Evolutionary conservation across 53 echinoderm and acorn worm species (phyloP).

Genomic region (Patiria pectinifera): DNA sequence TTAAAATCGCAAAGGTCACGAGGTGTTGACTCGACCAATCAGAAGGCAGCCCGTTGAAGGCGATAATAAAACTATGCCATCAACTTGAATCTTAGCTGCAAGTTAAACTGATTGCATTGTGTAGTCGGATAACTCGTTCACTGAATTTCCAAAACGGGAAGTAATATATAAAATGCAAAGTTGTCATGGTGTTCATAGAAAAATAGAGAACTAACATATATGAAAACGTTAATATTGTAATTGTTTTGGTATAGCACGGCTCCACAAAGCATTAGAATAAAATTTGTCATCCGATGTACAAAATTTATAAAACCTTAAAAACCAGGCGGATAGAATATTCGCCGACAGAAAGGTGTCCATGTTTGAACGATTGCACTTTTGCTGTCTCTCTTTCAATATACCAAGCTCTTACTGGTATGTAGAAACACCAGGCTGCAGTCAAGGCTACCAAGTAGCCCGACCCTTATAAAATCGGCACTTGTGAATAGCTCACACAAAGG

Average conservation of each 20-base stretch:
- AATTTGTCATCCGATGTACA: not conserved
- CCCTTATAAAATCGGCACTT: slow-evolving; percentile 46
- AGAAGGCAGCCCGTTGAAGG: not conserved
- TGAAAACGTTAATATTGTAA: not conserved
- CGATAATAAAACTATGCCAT: too few species aligned
- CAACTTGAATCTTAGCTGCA: too few species aligned
- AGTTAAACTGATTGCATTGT: too few species aligned
- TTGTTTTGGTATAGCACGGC: not conserved
- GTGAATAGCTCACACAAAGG: slow-evolving; percentile 63
- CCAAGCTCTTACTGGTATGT: slow-evolving; percentile 18
- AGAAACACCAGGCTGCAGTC: not conserved
- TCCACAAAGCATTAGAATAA: not conserved
- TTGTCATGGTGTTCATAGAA: too few species aligned
- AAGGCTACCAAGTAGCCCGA: slow-evolving; percentile 10
- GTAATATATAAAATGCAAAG: too few species aligned
- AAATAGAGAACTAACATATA: too few species aligned
- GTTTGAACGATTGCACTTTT: not conserved
- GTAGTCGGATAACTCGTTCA: too few species aligned
- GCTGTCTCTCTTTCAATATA: not conserved
- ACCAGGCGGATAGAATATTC: not conserved
- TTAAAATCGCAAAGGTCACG: not conserved
- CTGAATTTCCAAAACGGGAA: too few species aligned
- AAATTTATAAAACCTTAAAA: not conserved
- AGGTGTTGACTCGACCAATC: not conserved
- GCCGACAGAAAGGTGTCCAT: not conserved